phyloP scores from a whole-genome alignment of 2,888 invertebrate genomes.

The Drosophila birchii region DNA sequence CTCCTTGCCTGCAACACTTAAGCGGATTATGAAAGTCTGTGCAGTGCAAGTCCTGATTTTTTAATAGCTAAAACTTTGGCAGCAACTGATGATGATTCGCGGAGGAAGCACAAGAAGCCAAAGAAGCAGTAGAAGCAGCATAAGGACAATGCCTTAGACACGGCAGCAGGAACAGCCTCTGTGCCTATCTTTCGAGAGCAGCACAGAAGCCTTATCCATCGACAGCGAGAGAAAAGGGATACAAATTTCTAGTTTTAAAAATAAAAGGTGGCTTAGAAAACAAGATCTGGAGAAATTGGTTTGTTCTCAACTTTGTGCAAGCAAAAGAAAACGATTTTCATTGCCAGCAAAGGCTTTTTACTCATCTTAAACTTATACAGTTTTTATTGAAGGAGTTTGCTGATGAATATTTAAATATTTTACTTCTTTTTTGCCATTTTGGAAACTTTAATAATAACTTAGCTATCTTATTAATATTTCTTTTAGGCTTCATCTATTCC shows the following conservation, averaged over 20 bases:
- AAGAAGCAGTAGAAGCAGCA: background rate
- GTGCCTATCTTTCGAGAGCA: constrained; percentile 25
- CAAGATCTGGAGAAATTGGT: background rate
- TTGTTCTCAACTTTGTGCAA: background rate
- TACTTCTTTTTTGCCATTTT: background rate
- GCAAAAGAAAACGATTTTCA: too few species aligned
- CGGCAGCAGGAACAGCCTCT: background rate
- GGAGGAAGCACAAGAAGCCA: constrained; percentile 3
- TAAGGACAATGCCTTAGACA: constrained; percentile 18
- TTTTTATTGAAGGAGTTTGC: too few species aligned
- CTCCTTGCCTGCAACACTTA: constrained; percentile 22
- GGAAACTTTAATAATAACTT: background rate
- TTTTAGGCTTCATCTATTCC: background rate
- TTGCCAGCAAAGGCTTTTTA: too few species aligned
- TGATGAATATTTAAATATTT: background rate
- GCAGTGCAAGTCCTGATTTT: constrained; percentile 42
- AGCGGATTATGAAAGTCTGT: constrained; percentile 37
- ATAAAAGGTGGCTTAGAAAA: background rate
- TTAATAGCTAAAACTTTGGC: constrained; percentile 37
- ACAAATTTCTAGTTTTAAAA: background rate
- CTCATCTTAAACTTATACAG: too few species aligned
- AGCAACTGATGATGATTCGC: constrained; percentile 18
- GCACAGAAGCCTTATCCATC: background rate
- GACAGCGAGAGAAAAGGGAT: background rate
- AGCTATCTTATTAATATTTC: background rate